Conservation (phyloP, 2,888 invertebrate genomes). For the Phyllotreta cruciferae region DNA sequence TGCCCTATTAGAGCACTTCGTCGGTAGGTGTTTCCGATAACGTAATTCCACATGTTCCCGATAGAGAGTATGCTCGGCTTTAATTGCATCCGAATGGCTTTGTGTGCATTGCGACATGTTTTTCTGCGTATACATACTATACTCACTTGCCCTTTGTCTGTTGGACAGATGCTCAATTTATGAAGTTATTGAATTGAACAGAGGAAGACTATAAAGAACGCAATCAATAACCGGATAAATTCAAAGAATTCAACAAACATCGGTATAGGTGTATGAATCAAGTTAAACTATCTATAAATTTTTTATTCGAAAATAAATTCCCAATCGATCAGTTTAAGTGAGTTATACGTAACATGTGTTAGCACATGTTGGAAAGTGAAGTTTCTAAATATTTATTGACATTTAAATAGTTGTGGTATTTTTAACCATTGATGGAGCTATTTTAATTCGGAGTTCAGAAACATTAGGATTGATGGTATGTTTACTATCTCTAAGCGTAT, state of each 20-base stretch:
- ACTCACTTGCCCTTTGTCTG: no score
- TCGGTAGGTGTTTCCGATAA: no score
- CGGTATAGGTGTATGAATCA: neutral
- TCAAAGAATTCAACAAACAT: neutral
- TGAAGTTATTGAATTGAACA: no score
- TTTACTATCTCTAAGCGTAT: neutral
- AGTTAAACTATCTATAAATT: neutral
- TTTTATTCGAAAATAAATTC: neutral
- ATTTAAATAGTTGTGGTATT: neutral
- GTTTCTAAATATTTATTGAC: slow-evolving; percentile 12
- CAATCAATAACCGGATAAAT: no score
- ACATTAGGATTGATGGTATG: slow-evolving; percentile 10
- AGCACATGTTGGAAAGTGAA: neutral
- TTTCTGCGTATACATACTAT: no score
- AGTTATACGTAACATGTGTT: slow-evolving; percentile 6
- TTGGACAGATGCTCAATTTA: no score
- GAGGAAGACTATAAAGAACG: no score
- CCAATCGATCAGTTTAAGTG: neutral
- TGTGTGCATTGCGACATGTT: no score
- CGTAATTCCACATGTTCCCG: no score
- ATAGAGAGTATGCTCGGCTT: no score
- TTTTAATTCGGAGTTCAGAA: slow-evolving; percentile 12
- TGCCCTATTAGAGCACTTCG: no score
- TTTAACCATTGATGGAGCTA: slow-evolving; percentile 8
- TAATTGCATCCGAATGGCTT: no score